Conservation (phyloP, 2,888 invertebrate species). For the Melikaiella ostensackeni region DNA sequence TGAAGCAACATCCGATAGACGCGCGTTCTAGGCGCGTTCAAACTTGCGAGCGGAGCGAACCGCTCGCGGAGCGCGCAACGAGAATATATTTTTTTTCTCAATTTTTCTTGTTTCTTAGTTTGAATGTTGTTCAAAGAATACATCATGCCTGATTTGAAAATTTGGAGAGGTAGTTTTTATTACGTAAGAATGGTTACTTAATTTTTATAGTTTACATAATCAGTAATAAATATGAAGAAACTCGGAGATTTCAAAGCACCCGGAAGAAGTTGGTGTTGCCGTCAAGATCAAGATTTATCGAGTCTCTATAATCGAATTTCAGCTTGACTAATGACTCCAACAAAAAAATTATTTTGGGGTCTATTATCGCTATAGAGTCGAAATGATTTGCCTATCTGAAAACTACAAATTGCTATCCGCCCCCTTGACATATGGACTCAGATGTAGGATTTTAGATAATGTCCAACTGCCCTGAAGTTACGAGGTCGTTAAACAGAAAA, state of each 20-base stretch:
- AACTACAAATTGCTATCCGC: not conserved
- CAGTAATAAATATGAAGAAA: not conserved
- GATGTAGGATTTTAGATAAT: not conserved
- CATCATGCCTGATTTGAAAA: not conserved
- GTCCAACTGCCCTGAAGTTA: not conserved
- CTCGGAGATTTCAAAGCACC: not conserved
- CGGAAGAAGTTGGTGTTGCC: not conserved
- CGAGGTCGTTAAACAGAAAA: constrained; percentile 20
- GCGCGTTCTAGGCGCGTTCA: no score
- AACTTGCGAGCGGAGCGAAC: no score
- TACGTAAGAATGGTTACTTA: not conserved
- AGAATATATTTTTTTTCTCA: no score
- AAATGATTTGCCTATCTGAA: not conserved
- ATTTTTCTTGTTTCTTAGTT: no score
- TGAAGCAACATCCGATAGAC: no score
- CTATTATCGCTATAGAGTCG: not conserved
- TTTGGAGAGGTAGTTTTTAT: no score
- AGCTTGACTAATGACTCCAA: constrained; percentile 1
- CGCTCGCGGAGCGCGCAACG: no score
- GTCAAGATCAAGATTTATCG: not conserved
- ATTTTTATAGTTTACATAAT: not conserved
- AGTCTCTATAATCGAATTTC: constrained; percentile 3
- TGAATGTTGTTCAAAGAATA: not conserved
- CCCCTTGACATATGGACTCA: not conserved
- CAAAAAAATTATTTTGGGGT: not conserved